These are phyloP conservation scores for Boloria selene DNA, from an alignment of 2,888 invertebrate species.

Conservation along the genomic window DNA sequence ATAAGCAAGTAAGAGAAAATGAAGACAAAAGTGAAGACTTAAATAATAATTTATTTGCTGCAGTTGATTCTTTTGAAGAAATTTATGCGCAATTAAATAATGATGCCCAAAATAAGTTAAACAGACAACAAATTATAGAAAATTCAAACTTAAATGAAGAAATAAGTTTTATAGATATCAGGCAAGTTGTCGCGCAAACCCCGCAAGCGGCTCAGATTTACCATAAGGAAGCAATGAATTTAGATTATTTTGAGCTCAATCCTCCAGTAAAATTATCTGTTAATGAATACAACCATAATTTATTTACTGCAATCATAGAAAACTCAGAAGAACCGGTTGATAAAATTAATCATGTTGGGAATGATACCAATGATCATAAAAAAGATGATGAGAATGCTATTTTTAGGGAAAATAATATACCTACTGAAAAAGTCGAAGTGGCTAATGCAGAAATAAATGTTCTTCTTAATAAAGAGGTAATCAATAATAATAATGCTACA, in stretches of 20 bases:
- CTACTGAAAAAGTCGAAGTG: conserved; percentile 13
- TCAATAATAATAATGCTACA: neutral
- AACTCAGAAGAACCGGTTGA: conserved; percentile 42
- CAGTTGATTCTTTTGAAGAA: conserved; percentile 73
- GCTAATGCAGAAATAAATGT: neutral
- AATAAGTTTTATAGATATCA: conserved; percentile 9
- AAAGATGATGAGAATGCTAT: neutral
- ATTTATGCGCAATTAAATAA: conserved; percentile 67
- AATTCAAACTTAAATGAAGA: conserved; percentile 12
- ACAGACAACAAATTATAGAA: conserved; percentile 9
- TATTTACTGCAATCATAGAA: conserved; percentile 54
- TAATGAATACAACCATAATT: conserved; percentile 49
- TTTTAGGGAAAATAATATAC: conserved; percentile 8
- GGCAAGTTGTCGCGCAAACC: conserved; percentile 11
- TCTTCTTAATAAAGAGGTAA: neutral
- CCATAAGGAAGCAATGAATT: conserved; percentile 49
- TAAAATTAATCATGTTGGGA: conserved; percentile 17
- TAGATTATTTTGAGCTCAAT: conserved; percentile 47
- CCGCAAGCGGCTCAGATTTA: conserved; percentile 26
- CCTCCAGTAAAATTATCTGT: conserved; percentile 50
- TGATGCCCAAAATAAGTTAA: conserved; percentile 22
- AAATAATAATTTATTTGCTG: conserved; percentile 65
- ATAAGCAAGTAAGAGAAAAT: conserved; percentile 23
- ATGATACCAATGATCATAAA: conserved; percentile 19
- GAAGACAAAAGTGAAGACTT: conserved; percentile 51